These are phyloP conservation scores for Bhutanitis thaidina DNA, from an alignment of 2,888 invertebrate species.

Conservation along the genomic window DNA sequence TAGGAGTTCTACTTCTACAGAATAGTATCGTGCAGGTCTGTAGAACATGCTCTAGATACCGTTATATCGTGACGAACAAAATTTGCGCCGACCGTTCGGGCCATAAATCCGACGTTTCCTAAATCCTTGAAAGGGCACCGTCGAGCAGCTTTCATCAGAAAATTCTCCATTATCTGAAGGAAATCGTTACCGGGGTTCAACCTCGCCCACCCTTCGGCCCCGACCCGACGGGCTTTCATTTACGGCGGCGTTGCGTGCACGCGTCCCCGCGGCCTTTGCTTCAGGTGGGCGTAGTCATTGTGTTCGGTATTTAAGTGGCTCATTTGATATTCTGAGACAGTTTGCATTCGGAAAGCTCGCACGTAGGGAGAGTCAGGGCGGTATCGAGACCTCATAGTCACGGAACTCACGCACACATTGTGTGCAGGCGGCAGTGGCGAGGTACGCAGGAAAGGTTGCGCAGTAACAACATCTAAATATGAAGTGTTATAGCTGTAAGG, in stretches of 20 bases:
- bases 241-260: slow-evolving; percentile 73
- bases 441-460: neutral
- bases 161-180: slow-evolving; percentile 77
- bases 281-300: slow-evolving; percentile 76
- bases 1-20: no score
- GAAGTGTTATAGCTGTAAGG: slow-evolving; percentile 27
- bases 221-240: slow-evolving; percentile 68
- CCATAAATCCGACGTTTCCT: slow-evolving; percentile 65
- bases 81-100: slow-evolving; percentile 58
- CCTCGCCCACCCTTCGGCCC: slow-evolving; percentile 63
- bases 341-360: slow-evolving; percentile 72
- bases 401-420: slow-evolving; percentile 34
- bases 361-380: slow-evolving; percentile 51
- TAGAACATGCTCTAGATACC: slow-evolving; percentile 55
- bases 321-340: slow-evolving; percentile 78
- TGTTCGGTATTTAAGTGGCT: slow-evolving; percentile 77
- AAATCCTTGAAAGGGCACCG: slow-evolving; percentile 71
- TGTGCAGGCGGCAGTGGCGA: slow-evolving; percentile 18
- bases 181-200: slow-evolving; percentile 75
- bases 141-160: slow-evolving; percentile 73
- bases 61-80: slow-evolving; percentile 57
- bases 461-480: slow-evolving; percentile 1
- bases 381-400: slow-evolving; percentile 58
- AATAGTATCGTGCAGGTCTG: slow-evolving; percentile 15
- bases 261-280: slow-evolving; percentile 70